Conservation (phyloP, 64 coral and sea anemone species). For the Acropora yongei region DNA sequence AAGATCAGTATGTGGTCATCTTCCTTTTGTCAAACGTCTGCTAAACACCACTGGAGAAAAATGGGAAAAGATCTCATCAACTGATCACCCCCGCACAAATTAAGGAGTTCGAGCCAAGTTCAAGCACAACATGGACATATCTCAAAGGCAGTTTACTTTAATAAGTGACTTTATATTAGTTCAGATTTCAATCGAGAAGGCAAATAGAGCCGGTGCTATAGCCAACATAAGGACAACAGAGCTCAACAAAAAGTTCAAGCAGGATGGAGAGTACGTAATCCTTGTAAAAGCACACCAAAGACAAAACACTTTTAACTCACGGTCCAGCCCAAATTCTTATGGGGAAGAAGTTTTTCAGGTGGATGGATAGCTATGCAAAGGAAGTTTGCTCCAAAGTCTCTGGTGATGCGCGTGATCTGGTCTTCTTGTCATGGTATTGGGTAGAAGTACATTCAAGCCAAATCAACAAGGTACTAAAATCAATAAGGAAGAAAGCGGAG, state of each 20-base stretch:
- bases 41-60: constrained; percentile 55
- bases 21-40: neutral
- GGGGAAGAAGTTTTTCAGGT: too few species aligned
- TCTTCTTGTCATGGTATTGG: too few species aligned
- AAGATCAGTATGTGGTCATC: constrained; percentile 55
- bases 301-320: constrained; percentile 47
- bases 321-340: too few species aligned
- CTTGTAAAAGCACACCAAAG: constrained; percentile 39
- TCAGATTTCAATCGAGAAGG: constrained; percentile 64
- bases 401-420: too few species aligned
- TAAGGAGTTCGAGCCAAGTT: constrained; percentile 46
- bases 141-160: constrained; percentile 36
- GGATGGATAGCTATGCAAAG: too few species aligned
- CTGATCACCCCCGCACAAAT: constrained; percentile 48
- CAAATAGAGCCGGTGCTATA: constrained; percentile 44
- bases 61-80: constrained; percentile 55
- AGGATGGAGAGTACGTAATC: constrained; percentile 32
- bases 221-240: constrained; percentile 43
- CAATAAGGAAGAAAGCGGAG: too few species aligned
- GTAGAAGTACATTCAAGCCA: too few species aligned
- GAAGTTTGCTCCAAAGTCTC: too few species aligned
- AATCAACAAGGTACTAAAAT: too few species aligned
- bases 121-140: constrained; percentile 30
- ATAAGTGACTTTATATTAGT: constrained; percentile 51
- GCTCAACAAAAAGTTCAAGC: constrained; percentile 19